Evolutionary conservation across 2,797 vertebrate genomes (phyloP), one percentile per base, ranked within the genome.

Genomic region (Harpagifer antarcticus): DNA sequence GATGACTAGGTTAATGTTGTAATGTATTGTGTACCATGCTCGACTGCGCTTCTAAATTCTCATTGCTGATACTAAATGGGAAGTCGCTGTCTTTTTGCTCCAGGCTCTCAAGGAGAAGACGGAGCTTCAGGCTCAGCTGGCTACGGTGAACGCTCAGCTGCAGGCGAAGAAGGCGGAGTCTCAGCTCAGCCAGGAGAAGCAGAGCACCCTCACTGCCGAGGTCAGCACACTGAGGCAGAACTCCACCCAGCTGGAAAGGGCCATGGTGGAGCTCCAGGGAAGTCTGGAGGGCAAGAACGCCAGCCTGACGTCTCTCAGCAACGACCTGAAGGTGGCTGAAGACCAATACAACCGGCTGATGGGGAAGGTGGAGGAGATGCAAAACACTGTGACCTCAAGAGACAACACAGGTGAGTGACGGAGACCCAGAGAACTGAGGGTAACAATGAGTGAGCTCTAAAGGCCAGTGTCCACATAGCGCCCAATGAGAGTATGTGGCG

Each of bases 81-180:
- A 44, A 19, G 19, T 54, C 9, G 47, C 20, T 62, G 4, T 44
- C 9, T 8, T 37, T 82, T 17, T 57, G 37, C 44, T 72, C 43
- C 89, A 99, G 98, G 97, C 97, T 77, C 95, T 99, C 47, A 98
- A 99, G 86, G 98, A 99, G 89, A 99, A 98, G 93, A 97, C 97
- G 0, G 98, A 99, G 88, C 94, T 99, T 49, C 98, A 99, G 91
- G 97, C 98, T 15, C 96, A 99, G 70, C 94, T 99, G 48, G 98
- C 98, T 5, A 95, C 97, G 61, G 92, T 97, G 62, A 97, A 93
- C 76, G 96, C 96, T 23, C 96, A 95, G 85, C 94, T 99, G 54
- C 95, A 96, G 85, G 97, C 94, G 0, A 96, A 98, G 91, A 76
- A 92, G 65, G 96, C 96, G 44, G 95, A 97, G 67, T 95, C 95